Evolutionary conservation across 35 echinoderm and acorn worm species (phyloP), one percentile per base, ranked within the genome.

Genomic region (Acanthaster planci): DNA sequence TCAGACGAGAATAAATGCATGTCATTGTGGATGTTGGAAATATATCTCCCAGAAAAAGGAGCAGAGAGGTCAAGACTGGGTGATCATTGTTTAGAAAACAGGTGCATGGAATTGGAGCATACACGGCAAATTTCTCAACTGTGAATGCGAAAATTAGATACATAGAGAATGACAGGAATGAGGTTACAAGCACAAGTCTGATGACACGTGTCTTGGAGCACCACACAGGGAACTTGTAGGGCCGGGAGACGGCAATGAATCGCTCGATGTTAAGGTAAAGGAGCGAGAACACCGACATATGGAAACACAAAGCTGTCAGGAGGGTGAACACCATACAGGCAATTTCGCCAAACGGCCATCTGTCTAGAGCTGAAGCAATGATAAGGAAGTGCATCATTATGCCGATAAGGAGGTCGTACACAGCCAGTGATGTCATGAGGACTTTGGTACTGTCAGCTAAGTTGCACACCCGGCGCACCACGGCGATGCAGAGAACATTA

Each of bases 381-480:
- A 68, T 34, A 29, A 0, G 21, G 27, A 34, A 34, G 23, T 23
- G 60, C 6, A 26, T 8, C 2, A 68, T 22, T 1, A 68, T 34
- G 34, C 60, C 60, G 26, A 68, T 0, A 23, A 68, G 23, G 26
- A 72, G 1, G 64, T 72, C 64, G 9, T 29, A 72, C 7, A 72
- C 64, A 72, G 64, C 64, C 64, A 72, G 64, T 72, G 64, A 72
- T 72, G 64, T 72, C 64, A 72, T 72, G 2, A 72, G 23, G 30
- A 72, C 0, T 34, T 72, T 72, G 18, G 64, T 72, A 34, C 64
- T 72, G 30, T 72, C 64, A 29, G 64, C 64, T 72, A 72, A 9
- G 64, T 35, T 72, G 18, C 21, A 14, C 16, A 72, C 23, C 1
- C 64, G 64, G 64, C 64, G 29, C 34, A 26, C 30, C 64, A 72